phyloP scores from a whole-genome alignment of 2,888 invertebrate genomes.

The Mechanitis mazaeus region DNA sequence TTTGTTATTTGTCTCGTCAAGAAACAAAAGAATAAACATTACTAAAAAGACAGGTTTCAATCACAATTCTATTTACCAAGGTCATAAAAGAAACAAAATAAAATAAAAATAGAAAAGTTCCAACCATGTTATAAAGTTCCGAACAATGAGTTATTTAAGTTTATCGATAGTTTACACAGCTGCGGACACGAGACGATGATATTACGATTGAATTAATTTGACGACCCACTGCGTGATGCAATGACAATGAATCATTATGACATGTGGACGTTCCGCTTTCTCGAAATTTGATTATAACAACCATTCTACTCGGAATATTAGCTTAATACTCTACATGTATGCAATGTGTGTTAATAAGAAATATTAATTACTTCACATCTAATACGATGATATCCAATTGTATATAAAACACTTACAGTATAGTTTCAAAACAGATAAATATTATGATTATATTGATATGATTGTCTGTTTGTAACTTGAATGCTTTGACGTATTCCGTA shows the following conservation, averaged over 20 bases:
- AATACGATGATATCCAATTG: too few relatives aligned
- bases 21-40: too few relatives aligned
- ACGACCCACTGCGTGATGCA: slow-evolving; percentile 39
- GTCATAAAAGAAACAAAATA: background rate
- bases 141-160: slow-evolving; percentile 56
- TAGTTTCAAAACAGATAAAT: background rate
- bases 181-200: slow-evolving; percentile 43
- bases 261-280: slow-evolving; percentile 33
- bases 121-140: slow-evolving; percentile 33
- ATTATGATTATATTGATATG: too few relatives aligned
- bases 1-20: too few relatives aligned
- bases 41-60: too few relatives aligned
- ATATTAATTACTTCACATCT: too few relatives aligned
- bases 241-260: slow-evolving; percentile 45
- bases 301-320: too few relatives aligned
- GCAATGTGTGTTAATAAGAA: background rate
- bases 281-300: slow-evolving; percentile 21
- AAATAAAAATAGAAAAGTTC: slow-evolving; percentile 2
- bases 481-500: slow-evolving; percentile 5
- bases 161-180: slow-evolving; percentile 63
- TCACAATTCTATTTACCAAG: too few relatives aligned
- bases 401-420: background rate
- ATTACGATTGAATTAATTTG: slow-evolving; percentile 54
- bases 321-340: background rate
- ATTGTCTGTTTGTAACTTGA: background rate